phyloP scores from a whole-genome alignment of 2,888 invertebrate species.

The Margaritifera margaritifera region DNA sequence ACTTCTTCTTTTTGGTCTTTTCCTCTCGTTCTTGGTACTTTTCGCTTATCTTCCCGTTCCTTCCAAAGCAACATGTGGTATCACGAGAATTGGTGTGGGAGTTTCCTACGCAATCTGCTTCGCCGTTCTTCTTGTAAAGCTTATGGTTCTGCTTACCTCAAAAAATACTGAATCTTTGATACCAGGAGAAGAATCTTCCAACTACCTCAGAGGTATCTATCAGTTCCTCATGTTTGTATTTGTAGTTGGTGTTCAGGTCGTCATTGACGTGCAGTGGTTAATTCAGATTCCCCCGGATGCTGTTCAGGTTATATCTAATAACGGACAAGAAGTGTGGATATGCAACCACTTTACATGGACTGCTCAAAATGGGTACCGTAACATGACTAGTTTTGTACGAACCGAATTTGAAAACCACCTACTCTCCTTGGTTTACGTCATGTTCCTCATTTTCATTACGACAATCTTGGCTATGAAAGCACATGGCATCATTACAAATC shows the following conservation, averaged over 20 bases:
- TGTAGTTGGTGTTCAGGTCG: slow-evolving; percentile 84
- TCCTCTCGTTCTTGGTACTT: slow-evolving; percentile 72
- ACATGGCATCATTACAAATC: slow-evolving; percentile 90
- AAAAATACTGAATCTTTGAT: slow-evolving; percentile 79
- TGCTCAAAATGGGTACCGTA: slow-evolving; percentile 38
- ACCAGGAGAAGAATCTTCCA: slow-evolving; percentile 74
- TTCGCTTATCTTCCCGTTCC: slow-evolving; percentile 73
- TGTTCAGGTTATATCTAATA: slow-evolving; percentile 56
- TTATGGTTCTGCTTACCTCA: slow-evolving; percentile 92
- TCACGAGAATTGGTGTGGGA: slow-evolving; percentile 73
- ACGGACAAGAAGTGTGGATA: slow-evolving; percentile 59
- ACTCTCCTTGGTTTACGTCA: slow-evolving; percentile 86
- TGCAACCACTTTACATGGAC: slow-evolving; percentile 69
- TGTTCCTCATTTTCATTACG: slow-evolving; percentile 88
- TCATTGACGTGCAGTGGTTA: slow-evolving; percentile 72
- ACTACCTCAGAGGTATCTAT: slow-evolving; percentile 93
- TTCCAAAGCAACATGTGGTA: slow-evolving; percentile 72
- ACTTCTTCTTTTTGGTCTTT: slow-evolving; percentile 73
- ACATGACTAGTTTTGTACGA: slow-evolving; percentile 57
- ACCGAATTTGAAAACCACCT: slow-evolving; percentile 76
- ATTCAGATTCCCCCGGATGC: slow-evolving; percentile 70
- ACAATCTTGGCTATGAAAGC: slow-evolving; percentile 86
- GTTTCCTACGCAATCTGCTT: slow-evolving; percentile 84
- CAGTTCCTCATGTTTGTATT: slow-evolving; percentile 90
- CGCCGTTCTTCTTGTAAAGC: slow-evolving; percentile 92